Conservation (phyloP, 1,140 invertebrate species). For the Gonatopus flavifemur region DNA sequence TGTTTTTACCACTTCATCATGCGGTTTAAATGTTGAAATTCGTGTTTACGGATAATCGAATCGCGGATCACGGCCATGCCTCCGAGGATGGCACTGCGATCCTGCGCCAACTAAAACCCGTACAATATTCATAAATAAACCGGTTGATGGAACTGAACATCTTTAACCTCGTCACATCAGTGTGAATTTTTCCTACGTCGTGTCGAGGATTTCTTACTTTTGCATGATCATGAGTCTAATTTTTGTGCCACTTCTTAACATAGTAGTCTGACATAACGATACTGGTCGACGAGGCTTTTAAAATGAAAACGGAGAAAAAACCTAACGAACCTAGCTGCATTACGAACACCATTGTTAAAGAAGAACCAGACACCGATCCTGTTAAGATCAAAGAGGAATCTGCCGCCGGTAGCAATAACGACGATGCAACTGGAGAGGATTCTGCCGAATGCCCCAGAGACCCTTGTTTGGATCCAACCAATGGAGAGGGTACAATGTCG, state of each 20-base stretch:
- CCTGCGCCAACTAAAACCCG: too few relatives aligned
- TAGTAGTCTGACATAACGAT: conserved; percentile 30
- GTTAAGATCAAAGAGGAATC: conserved; percentile 54
- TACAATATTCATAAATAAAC: too few relatives aligned
- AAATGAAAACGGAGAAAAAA: conserved; percentile 58
- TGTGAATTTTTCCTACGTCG: not conserved
- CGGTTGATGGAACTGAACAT: conserved; percentile 9
- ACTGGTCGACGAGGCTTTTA: conserved; percentile 20
- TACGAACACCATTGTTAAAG: conserved; percentile 46
- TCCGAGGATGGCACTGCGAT: not conserved
- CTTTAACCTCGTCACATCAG: conserved; percentile 18
- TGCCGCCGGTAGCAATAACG: conserved; percentile 31
- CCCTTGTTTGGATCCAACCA: conserved; percentile 34
- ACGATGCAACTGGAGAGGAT: conserved; percentile 47
- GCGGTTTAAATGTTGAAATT: too few relatives aligned
- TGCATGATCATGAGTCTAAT: conserved; percentile 32
- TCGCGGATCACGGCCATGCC: conserved; percentile 13
- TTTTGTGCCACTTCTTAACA: conserved; percentile 6
- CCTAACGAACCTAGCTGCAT: conserved; percentile 47
- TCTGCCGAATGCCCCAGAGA: conserved; percentile 44
- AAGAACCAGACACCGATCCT: conserved; percentile 47
- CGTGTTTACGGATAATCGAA: not conserved
- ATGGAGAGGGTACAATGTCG: conserved; percentile 37
- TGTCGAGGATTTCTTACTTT: too few relatives aligned
- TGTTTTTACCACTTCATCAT: too few relatives aligned